These are phyloP conservation scores for Xiphias gladius DNA, from an alignment of 2,113 vertebrate genomes.

Conservation along the genomic window DNA sequence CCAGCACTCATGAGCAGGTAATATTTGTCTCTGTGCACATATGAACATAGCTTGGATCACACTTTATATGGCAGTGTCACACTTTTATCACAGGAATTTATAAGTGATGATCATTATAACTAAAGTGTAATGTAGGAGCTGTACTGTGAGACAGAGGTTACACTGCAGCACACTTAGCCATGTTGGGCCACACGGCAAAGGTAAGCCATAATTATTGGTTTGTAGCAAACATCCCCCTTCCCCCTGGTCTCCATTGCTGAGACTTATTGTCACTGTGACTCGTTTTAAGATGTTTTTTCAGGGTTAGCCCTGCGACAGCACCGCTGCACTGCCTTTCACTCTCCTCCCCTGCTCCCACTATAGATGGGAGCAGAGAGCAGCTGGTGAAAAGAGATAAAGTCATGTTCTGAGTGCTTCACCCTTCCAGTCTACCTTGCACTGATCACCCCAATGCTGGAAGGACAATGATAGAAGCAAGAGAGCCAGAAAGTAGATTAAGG, in stretches of 20 bases:
- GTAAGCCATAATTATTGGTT: conserved; percentile 69
- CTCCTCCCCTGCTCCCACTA: conserved; percentile 74
- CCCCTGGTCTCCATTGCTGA: conserved; percentile 28
- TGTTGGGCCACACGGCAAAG: conserved; percentile 47
- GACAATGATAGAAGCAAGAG: conserved; percentile 76
- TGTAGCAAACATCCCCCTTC: conserved; percentile 60
- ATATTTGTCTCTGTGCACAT: background rate
- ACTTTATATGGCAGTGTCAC: background rate
- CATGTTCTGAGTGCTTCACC: conserved; percentile 77
- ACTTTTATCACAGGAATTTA: conserved; percentile 17
- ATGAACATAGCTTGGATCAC: background rate
- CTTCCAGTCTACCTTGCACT: conserved; percentile 77
- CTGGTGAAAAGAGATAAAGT: conserved; percentile 90
- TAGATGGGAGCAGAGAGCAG: conserved; percentile 86
- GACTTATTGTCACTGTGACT: conserved; percentile 43
- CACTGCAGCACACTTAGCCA: conserved; percentile 36
- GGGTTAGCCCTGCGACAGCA: conserved; percentile 70
- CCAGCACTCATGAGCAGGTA: background rate
- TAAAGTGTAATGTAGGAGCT: background rate
- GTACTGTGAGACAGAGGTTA: conserved; percentile 47
- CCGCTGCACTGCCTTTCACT: conserved; percentile 50
- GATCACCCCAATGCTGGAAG: conserved; percentile 80
- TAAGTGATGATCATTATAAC: background rate
- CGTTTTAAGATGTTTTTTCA: conserved; percentile 45
- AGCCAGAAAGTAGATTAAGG: conserved; percentile 75